Evolutionary conservation across 2,797 vertebrate genomes (phyloP).

Genomic region (Menidia menidia): DNA sequence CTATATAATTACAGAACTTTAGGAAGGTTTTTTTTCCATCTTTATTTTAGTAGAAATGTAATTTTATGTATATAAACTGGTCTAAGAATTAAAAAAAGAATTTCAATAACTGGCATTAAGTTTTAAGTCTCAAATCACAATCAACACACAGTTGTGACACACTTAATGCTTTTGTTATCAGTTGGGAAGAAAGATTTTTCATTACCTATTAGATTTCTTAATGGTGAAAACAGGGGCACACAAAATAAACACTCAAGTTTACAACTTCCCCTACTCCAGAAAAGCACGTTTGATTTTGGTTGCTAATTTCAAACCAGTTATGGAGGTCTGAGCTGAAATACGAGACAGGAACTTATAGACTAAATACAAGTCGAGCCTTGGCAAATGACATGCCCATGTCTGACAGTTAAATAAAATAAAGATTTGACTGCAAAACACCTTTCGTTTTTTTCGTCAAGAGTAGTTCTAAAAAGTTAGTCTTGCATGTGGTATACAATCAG

Average conservation of each 20-base stretch:
- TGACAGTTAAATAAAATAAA: slow-evolving; percentile 71
- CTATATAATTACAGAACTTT: slow-evolving; percentile 27
- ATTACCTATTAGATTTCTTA: slow-evolving; percentile 78
- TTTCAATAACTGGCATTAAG: slow-evolving; percentile 53
- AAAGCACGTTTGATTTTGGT: slow-evolving; percentile 82
- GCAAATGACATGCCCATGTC: slow-evolving; percentile 42
- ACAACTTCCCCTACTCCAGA: slow-evolving; percentile 80
- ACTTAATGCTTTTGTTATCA: slow-evolving; percentile 80
- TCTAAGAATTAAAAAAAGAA: slow-evolving; percentile 24
- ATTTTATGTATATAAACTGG: slow-evolving; percentile 21
- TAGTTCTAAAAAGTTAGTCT: slow-evolving; percentile 17
- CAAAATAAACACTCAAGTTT: slow-evolving; percentile 85
- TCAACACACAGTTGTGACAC: slow-evolving; percentile 63
- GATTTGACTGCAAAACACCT: slow-evolving; percentile 8
- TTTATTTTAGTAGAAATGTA: slow-evolving; percentile 16
- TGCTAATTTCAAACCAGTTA: slow-evolving; percentile 88
- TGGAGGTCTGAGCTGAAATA: slow-evolving; percentile 78
- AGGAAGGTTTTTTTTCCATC: slow-evolving; percentile 23
- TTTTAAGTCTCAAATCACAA: slow-evolving; percentile 64
- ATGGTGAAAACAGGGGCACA: slow-evolving; percentile 74
- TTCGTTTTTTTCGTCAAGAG: too few relatives aligned
- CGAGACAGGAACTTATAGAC: slow-evolving; percentile 65
- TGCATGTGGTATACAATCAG: too few relatives aligned
- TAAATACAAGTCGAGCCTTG: slow-evolving; percentile 63
- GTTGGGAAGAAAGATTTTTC: slow-evolving; percentile 76